These are phyloP conservation scores for Conomelus anceps DNA, from an alignment of 2,888 invertebrate genomes.

Conservation along the genomic window DNA sequence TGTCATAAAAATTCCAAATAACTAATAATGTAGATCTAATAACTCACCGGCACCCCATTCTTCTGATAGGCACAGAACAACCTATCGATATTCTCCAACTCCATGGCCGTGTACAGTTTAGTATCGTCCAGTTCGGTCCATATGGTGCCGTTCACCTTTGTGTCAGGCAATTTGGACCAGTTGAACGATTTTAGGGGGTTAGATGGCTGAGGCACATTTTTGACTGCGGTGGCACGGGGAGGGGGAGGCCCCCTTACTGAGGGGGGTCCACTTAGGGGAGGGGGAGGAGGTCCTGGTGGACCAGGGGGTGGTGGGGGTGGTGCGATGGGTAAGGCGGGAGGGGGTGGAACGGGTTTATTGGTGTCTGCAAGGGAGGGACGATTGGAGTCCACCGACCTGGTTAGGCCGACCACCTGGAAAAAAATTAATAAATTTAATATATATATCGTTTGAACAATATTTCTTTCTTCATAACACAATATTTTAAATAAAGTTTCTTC, in stretches of 20 bases:
- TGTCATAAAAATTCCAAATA: not conserved
- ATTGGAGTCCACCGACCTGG: conserved; percentile 49
- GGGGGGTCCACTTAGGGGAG: conserved; percentile 54
- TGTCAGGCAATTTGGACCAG: conserved; percentile 92
- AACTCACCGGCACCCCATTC: conserved; percentile 61
- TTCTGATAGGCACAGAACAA: conserved; percentile 93
- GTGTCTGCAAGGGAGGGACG: no score
- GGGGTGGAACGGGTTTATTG: not conserved
- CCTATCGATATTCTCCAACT: conserved; percentile 84
- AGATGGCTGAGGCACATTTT: conserved; percentile 87
- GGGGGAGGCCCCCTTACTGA: conserved; percentile 47
- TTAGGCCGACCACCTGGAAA: conserved; percentile 32
- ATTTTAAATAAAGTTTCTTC: no score
- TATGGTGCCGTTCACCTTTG: conserved; percentile 85
- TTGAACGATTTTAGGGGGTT: conserved; percentile 94
- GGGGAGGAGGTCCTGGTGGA: conserved; percentile 55
- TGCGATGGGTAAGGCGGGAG: not conserved
- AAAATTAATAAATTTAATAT: not conserved
- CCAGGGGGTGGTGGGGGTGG: conserved; percentile 53
- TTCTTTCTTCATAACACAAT: no score
- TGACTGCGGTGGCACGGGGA: conserved; percentile 42
- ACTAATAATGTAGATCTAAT: not conserved
- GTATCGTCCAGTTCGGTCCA: conserved; percentile 93
- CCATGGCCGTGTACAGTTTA: conserved; percentile 85
- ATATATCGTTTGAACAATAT: no score